These are phyloP conservation scores for Dolomedes plantarius DNA, from an alignment of 2,888 invertebrate species.

Conservation along the genomic window DNA sequence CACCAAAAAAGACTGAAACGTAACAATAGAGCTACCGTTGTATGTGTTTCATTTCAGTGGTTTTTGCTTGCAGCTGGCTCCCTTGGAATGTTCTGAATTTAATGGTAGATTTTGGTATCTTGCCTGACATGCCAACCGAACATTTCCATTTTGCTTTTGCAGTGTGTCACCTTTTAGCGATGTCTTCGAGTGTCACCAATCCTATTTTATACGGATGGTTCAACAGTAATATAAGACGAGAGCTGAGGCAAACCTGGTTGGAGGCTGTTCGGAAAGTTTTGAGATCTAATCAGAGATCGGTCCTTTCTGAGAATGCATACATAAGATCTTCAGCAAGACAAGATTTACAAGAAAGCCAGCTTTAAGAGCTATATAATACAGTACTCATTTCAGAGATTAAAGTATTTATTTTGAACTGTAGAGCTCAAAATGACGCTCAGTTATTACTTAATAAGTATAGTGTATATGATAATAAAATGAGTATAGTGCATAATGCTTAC, in stretches of 20 bases:
- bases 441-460: too few relatives aligned
- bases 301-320: constrained; percentile 45
- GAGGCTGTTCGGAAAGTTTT: constrained; percentile 23
- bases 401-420: too few relatives aligned
- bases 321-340: constrained; percentile 42
- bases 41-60: constrained; percentile 79
- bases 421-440: too few relatives aligned
- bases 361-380: constrained; percentile 17
- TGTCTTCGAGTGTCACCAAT: constrained; percentile 81
- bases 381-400: too few relatives aligned
- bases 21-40: constrained; percentile 77
- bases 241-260: constrained; percentile 75
- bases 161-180: constrained; percentile 80
- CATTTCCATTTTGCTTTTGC: constrained; percentile 78
- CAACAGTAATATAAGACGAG: constrained; percentile 80
- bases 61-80: constrained; percentile 81
- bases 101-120: constrained; percentile 77
- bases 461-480: too few relatives aligned
- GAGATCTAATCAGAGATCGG: constrained; percentile 21
- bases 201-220: constrained; percentile 82
- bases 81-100: constrained; percentile 80
- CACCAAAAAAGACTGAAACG: constrained; percentile 71
- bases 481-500: too few relatives aligned
- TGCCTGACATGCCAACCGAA: constrained; percentile 44
- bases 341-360: constrained; percentile 46